Percentiles rank a stretch among this genome's conserved stretches.
Conservation (phyloP, 2,113 vertebrate genomes). For the Arvicanthis niloticus region DNA sequence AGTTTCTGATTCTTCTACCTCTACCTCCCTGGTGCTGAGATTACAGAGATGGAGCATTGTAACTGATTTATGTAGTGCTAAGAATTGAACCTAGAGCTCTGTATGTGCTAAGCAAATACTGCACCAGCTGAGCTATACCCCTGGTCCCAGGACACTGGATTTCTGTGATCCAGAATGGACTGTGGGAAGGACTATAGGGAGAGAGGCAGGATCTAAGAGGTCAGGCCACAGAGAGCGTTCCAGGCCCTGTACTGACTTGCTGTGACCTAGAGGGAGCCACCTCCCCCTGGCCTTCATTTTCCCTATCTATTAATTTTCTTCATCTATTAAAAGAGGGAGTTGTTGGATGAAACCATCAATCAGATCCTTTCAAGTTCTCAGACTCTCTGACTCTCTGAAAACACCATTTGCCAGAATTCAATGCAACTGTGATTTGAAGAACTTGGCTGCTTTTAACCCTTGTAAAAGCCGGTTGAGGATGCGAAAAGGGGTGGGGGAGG, state of each 20-base stretch:
- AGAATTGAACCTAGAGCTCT: neutral
- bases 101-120: neutral
- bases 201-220: neutral
- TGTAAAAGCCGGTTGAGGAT: neutral
- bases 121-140: no score
- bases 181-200: fast-evolving
- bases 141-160: neutral
- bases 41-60: no score
- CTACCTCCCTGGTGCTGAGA: neutral
- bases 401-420: conserved; percentile 52
- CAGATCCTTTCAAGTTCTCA: conserved; percentile 58
- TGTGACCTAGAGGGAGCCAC: fast-evolving
- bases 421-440: conserved; percentile 68
- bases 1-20: neutral
- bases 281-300: neutral
- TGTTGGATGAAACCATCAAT: conserved; percentile 37
- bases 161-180: neutral
- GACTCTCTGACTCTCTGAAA: conserved; percentile 56
- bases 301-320: conserved; percentile 38
- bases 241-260: neutral
- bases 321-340: conserved; percentile 39
- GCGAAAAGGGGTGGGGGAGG: neutral
- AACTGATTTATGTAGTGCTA: neutral
- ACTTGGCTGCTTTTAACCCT: conserved; percentile 34
- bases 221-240: neutral